Percentiles rank a stretch among this genome's conserved stretches.
phyloP scores from a whole-genome alignment of 2,797 vertebrate genomes.

The Phyllotis vaccarum region DNA sequence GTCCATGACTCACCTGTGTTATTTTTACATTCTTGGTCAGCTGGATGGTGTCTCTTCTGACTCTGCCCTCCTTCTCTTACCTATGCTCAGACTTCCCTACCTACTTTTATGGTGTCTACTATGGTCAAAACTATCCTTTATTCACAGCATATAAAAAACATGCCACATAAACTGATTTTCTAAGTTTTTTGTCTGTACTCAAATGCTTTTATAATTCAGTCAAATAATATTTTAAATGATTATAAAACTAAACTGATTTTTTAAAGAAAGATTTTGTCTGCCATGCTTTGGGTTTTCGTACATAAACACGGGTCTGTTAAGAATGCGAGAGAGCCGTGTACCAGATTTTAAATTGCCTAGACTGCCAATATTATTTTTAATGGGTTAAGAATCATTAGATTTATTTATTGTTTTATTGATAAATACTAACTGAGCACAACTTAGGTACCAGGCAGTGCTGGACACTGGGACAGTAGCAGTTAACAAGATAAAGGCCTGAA shows the following conservation, averaged over 20 bases:
- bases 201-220: slow-evolving; percentile 1
- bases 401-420: slow-evolving; percentile 37
- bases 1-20: too few relatives aligned
- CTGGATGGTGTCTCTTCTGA: too few relatives aligned
- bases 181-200: background rate
- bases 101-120: too few relatives aligned
- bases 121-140: too few relatives aligned
- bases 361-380: background rate
- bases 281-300: background rate
- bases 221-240: slow-evolving; percentile 28
- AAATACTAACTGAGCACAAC: background rate
- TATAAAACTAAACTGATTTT: background rate
- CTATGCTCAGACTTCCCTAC: too few relatives aligned
- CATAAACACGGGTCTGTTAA: background rate
- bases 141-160: too few relatives aligned
- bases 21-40: too few relatives aligned
- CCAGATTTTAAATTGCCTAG: background rate
- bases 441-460: background rate
- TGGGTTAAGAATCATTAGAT: background rate
- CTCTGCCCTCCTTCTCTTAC: too few relatives aligned
- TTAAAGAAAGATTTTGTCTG: background rate
- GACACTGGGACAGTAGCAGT: background rate
- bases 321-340: background rate
- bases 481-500: background rate
- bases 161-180: too few relatives aligned